A percentile compares a stretch with the other conserved stretches of the same genome.
phyloP scores from a whole-genome alignment of 2,113 vertebrate genomes.

The Oryzias celebensis region DNA sequence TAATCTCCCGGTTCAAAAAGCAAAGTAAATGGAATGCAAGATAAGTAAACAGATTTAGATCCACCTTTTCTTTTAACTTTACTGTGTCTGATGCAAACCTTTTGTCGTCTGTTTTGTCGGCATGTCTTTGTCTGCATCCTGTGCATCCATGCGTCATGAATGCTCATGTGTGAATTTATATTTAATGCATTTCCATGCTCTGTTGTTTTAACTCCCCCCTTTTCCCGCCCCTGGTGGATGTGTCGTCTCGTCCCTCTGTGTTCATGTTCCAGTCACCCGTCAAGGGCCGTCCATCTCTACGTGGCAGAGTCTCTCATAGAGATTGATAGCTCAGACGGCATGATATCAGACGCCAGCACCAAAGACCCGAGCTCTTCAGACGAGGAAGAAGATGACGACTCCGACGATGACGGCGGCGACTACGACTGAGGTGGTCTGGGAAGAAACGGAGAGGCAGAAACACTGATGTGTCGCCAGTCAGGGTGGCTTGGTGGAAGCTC shows the following conservation, averaged over 20 bases:
- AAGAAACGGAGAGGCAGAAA: constrained; percentile 11
- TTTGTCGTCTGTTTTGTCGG: constrained; percentile 45
- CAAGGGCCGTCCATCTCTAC: constrained; percentile 59
- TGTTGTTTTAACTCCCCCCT: constrained; percentile 2
- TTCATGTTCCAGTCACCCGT: constrained; percentile 55
- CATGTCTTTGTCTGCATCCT: constrained; percentile 12
- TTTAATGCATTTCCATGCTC: constrained; percentile 1
- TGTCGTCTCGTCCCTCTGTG: constrained; percentile 1
- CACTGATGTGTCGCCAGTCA: constrained; percentile 10
- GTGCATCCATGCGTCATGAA: background rate
- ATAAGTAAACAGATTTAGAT: constrained; percentile 12
- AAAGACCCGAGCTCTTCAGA: constrained; percentile 56
- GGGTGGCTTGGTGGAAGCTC: constrained; percentile 5
- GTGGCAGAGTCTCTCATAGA: constrained; percentile 53
- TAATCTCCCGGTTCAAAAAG: background rate
- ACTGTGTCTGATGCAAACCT: constrained; percentile 35
- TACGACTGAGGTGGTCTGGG: constrained; percentile 45
- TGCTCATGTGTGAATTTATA: background rate
- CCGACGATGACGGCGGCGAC: constrained; percentile 1
- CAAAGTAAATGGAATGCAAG: constrained; percentile 11
- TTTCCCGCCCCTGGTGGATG: constrained; percentile 10
- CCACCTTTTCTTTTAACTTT: constrained; percentile 3
- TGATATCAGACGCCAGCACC: constrained; percentile 68
- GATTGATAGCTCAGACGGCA: constrained; percentile 70
- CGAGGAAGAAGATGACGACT: constrained; percentile 43